Evolutionary conservation across 2,113 vertebrate species (phyloP).

Genomic region (Petrocephalus microphthalmus): DNA sequence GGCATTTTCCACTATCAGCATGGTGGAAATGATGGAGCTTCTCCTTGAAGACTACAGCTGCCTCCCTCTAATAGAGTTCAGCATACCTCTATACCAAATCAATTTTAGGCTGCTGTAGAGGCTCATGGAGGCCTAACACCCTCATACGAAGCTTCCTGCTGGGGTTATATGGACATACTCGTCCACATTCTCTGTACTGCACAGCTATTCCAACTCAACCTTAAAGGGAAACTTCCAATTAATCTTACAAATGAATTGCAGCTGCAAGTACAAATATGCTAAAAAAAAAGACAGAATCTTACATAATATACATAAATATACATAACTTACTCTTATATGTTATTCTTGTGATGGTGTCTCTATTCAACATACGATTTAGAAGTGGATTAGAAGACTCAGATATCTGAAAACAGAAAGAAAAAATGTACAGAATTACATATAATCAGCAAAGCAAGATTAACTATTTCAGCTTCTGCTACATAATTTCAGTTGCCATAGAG

Average conservation of each 20-base stretch:
- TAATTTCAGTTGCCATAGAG: background rate
- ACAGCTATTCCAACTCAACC: background rate
- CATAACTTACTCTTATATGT: conserved; percentile 96
- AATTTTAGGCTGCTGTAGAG: background rate
- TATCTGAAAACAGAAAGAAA: conserved; percentile 63
- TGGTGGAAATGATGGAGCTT: background rate
- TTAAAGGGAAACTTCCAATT: background rate
- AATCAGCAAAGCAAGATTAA: background rate
- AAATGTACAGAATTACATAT: background rate
- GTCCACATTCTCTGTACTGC: background rate
- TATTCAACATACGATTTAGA: conserved; percentile 98
- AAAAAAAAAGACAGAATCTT: background rate
- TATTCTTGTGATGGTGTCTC: conserved; percentile 99
- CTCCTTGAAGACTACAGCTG: background rate
- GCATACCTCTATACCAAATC: background rate
- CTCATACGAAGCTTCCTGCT: background rate
- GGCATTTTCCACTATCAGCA: background rate
- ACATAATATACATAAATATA: background rate
- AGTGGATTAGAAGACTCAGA: conserved; percentile 94
- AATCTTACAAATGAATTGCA: background rate
- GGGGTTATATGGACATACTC: background rate
- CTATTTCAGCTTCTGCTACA: background rate
- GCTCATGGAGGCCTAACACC: background rate
- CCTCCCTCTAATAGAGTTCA: background rate
- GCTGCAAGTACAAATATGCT: background rate